Evolutionary conservation across 1,140 invertebrate species (phyloP).

Genomic region (Agrypnia vestita): DNA sequence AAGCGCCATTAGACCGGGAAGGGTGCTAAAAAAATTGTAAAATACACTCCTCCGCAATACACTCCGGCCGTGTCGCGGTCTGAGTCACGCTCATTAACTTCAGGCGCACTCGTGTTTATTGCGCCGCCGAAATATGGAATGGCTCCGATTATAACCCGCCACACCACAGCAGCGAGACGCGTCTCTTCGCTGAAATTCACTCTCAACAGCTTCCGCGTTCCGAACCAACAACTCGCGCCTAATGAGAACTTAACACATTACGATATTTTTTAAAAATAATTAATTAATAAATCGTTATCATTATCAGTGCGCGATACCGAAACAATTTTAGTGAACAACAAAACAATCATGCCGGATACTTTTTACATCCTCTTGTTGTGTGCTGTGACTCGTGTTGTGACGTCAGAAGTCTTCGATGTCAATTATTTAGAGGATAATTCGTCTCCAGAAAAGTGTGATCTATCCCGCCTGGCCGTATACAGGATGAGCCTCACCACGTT

Average conservation of each 20-base stretch:
- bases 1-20: too few species aligned
- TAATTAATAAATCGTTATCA: too few species aligned
- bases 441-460: conserved; percentile 63
- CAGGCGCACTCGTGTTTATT: conserved; percentile 8
- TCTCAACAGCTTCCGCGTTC: too few species aligned
- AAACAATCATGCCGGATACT: too few species aligned
- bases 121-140: neutral
- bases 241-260: too few species aligned
- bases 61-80: neutral
- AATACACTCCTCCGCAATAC: neutral
- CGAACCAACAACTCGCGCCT: too few species aligned
- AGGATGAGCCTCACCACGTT: conserved; percentile 87
- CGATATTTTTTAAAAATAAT: too few species aligned
- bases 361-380: conserved; percentile 3
- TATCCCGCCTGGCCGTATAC: conserved; percentile 82
- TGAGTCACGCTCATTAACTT: conserved; percentile 5
- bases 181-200: neutral
- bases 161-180: neutral
- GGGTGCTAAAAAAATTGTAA: too few species aligned
- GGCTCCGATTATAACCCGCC: neutral
- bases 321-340: too few species aligned
- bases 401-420: neutral
- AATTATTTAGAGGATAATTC: conserved; percentile 3
- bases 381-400: neutral
- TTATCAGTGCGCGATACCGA: too few species aligned